These are phyloP conservation scores for Gonioctena quinquepunctata DNA, from an alignment of 1,140 invertebrate genomes.

Conservation along the genomic window DNA sequence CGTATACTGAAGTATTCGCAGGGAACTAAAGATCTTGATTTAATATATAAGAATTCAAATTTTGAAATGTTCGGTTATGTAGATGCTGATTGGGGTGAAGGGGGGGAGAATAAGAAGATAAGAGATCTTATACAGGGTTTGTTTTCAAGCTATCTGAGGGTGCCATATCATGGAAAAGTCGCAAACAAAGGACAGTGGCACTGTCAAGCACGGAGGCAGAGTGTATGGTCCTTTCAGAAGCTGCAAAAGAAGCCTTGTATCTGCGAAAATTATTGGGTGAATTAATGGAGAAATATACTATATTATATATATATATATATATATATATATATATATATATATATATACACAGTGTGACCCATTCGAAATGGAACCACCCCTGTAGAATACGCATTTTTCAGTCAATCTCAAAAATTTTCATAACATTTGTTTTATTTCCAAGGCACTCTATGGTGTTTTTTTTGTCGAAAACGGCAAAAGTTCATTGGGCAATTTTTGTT, in stretches of 20 bases:
- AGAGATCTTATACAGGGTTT: slow-evolving; percentile 47
- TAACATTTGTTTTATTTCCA: no score
- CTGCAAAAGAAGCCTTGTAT: slow-evolving; percentile 41
- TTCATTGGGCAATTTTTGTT: no score
- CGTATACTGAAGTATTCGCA: slow-evolving; percentile 55
- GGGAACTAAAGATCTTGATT: slow-evolving; percentile 39
- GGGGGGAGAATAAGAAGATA: slow-evolving; percentile 26
- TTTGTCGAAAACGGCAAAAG: no score
- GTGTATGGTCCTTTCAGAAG: slow-evolving; percentile 45
- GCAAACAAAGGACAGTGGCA: slow-evolving; percentile 46
- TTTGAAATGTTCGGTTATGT: slow-evolving; percentile 42
- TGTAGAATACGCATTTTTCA: no score
- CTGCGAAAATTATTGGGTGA: slow-evolving; percentile 30
- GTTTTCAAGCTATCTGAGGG: slow-evolving; percentile 35
- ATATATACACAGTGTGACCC: no score
- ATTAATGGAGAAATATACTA: neutral
- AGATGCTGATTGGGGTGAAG: slow-evolving; percentile 36
- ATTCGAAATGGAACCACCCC: no score
- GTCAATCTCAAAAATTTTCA: no score
- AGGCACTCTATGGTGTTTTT: no score
- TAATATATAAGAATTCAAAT: slow-evolving; percentile 22
- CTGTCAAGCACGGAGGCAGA: slow-evolving; percentile 52
- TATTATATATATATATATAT: no score
- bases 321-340: no score
- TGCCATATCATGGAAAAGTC: slow-evolving; percentile 43